These are phyloP conservation scores for Takifugu bimaculatus DNA, from an alignment of 2,113 vertebrate genomes.

Conservation along the genomic window DNA sequence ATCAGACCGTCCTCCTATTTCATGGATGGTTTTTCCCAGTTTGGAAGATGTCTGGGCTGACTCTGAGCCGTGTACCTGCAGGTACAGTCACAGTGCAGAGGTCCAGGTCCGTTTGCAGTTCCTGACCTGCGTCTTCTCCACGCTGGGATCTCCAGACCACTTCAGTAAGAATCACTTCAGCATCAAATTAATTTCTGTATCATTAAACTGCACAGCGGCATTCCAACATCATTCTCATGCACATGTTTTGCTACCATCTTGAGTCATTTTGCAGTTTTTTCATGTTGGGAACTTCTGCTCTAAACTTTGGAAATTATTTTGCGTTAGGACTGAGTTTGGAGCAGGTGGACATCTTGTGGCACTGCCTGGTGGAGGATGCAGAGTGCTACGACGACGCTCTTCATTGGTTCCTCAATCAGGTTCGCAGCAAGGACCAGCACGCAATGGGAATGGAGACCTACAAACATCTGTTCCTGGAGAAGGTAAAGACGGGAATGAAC, in stretches of 20 bases:
- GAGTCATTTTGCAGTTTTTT: no score
- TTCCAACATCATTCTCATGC: no score
- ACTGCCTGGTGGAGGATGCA: constrained; percentile 95
- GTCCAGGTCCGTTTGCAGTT: constrained; percentile 98
- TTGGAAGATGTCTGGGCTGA: not conserved
- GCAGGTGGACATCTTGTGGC: constrained; percentile 98
- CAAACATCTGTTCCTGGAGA: constrained; percentile 98
- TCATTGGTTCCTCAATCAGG: constrained; percentile 99
- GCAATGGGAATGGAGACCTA: constrained; percentile 99
- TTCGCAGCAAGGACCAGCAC: constrained; percentile 98
- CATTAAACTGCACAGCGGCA: no score
- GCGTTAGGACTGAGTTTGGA: constrained; percentile 91
- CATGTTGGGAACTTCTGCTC: not conserved
- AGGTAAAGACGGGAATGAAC: constrained; percentile 70
- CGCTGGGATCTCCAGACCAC: constrained; percentile 96
- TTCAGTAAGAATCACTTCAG: constrained; percentile 82
- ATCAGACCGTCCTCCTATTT: not conserved
- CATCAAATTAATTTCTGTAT: no score
- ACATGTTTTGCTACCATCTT: no score
- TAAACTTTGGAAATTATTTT: not conserved
- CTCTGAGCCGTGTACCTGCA: constrained; percentile 44
- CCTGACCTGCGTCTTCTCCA: constrained; percentile 97
- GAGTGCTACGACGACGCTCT: constrained; percentile 97
- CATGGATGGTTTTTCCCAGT: not conserved
- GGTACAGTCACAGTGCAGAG: constrained; percentile 96